Evolutionary conservation across 2,888 invertebrate species (phyloP), one percentile per base, ranked within the genome.

Genomic region (Urechis unicinctus): DNA sequence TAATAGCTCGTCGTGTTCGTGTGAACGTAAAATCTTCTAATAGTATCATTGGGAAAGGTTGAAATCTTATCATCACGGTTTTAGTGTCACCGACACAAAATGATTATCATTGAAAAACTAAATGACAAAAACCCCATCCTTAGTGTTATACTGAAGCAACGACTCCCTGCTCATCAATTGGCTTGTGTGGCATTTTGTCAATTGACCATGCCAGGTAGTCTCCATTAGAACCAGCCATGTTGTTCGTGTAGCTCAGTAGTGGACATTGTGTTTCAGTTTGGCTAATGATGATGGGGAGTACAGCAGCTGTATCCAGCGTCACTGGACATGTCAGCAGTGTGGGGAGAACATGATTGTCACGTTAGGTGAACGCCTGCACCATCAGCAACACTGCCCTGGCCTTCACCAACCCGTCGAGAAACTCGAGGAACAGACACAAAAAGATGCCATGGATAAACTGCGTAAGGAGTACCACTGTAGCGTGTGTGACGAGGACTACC

Each of bases 381-480:
- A 36, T 17, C 36, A 36, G 17, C 9, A 36, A 17, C 36, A 36
- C 9, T 36, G 36, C 36, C 9, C 17, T 9, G 36, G 9, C 36
- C 9, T 13, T 9, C 36, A 36, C 17, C 17, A 36, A 9, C 9
- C 9, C 9, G 36, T 13, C 9, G 36, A 36, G 36, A 17, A 13
- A 9, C 9, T 13, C 9, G 9, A 36, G 36, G 36, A 36, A 17
- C 9, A 36, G 9, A 36, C 36, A 17, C 36, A 17, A 31, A 62
- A 65, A 25, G 66, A 45, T 4, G 43, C 65, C 49, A 28, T 66
- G 55, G 69, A 72, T 60, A 67, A 70, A 9, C 56, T 72, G 72
- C 64, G 75, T 68, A 66, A 79, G 73, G 79, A 82, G 45, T 91
- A 85, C 78, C 82, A 82, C 64, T 95, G 95, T 74, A 80, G 83